A percentile compares a stretch with the other conserved stretches of the same genome.
Evolutionary conservation across 2,113 vertebrate species (phyloP).

Genomic region (Crotalus helleri): DNA sequence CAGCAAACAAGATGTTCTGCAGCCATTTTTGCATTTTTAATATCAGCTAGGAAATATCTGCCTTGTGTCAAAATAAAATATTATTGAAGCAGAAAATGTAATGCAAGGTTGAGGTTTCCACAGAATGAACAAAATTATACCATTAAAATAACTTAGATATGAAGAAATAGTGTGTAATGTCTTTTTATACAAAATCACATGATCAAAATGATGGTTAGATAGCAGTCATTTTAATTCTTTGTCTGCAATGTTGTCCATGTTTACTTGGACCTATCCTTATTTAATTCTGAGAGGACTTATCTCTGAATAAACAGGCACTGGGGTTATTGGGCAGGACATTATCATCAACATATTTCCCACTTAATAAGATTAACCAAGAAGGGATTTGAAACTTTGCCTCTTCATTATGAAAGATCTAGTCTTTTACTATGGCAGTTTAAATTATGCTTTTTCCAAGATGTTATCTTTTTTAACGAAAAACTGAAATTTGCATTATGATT

Average conservation of each 20-base stretch:
- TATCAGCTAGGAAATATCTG: slow-evolving; percentile 1
- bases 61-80: neutral
- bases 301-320: neutral
- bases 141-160: neutral
- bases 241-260: neutral
- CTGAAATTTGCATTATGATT: neutral
- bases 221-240: neutral
- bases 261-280: neutral
- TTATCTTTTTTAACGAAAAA: neutral
- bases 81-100: neutral
- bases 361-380: neutral
- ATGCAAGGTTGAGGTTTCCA: slow-evolving; percentile 7
- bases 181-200: neutral
- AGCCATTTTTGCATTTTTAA: neutral
- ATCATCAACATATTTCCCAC: neutral
- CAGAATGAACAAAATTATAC: neutral
- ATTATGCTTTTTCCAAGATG: neutral
- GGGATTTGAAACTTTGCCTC: neutral
- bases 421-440: neutral
- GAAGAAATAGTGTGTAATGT: neutral
- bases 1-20: neutral
- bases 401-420: neutral
- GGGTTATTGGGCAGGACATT: neutral
- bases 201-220: neutral
- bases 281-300: neutral